These are phyloP conservation scores for Enteromius thamalakanensis DNA, from an alignment of 2,797 vertebrate species.

Conservation along the genomic window DNA sequence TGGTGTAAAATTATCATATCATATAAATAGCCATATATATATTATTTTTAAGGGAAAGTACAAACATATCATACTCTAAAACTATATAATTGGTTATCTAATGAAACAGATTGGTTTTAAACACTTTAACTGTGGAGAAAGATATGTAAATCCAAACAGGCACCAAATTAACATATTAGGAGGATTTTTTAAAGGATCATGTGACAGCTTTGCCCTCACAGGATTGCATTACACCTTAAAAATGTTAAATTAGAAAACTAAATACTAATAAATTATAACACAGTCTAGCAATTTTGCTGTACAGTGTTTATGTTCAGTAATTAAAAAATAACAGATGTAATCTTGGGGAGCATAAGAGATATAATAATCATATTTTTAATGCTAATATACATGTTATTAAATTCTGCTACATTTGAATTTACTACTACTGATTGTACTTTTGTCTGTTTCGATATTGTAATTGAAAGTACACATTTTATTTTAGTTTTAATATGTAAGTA, in stretches of 20 bases:
- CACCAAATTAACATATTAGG: not conserved
- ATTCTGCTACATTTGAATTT: not conserved
- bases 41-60: not conserved
- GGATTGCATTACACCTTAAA: not conserved
- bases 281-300: not conserved
- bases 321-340: not conserved
- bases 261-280: not conserved
- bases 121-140: not conserved
- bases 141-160: not conserved
- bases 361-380: not conserved
- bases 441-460: not conserved
- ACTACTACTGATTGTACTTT: not conserved
- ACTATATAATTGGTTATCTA: not conserved
- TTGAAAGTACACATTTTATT: not conserved
- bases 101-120: not conserved
- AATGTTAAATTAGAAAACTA: not conserved
- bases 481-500: not conserved
- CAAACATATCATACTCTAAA: not conserved
- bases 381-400: not conserved
- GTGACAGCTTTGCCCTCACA: not conserved
- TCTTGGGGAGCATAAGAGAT: not conserved
- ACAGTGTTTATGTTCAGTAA: not conserved
- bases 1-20: constrained; percentile 1
- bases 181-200: not conserved
- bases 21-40: not conserved